A percentile compares a stretch with the other conserved stretches of the same genome.
Evolutionary conservation across 2,797 vertebrate species (phyloP).

Genomic region (Coregonus sp.): DNA sequence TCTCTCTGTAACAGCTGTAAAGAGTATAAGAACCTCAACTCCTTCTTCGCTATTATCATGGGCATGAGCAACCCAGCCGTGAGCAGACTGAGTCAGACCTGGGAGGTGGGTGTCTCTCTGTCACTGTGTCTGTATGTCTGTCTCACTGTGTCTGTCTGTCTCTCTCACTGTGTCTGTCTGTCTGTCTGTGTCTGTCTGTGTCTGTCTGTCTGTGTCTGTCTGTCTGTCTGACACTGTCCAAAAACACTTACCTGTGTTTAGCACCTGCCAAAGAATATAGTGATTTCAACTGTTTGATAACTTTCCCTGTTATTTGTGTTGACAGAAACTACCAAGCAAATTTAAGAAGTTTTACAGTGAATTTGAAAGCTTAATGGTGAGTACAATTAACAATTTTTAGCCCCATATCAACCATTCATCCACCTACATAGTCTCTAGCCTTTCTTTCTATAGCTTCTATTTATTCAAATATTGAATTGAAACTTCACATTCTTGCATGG

Average conservation of each 20-base stretch:
- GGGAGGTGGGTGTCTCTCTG: constrained; percentile 86
- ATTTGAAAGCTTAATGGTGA: constrained; percentile 99
- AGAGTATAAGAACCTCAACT: constrained; percentile 95
- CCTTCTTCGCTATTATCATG: constrained; percentile 96
- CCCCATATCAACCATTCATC: background rate
- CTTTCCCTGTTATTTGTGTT: constrained; percentile 29
- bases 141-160: background rate
- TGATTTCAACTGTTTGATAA: background rate
- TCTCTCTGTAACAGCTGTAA: constrained; percentile 83
- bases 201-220: background rate
- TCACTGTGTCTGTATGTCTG: background rate
- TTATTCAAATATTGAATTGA: background rate
- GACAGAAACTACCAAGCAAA: constrained; percentile 98
- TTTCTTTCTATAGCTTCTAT: background rate
- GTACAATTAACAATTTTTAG: constrained; percentile 26
- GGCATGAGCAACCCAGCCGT: constrained; percentile 95
- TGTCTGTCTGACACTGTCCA: background rate
- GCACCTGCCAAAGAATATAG: background rate
- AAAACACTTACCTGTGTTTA: background rate
- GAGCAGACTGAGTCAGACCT: constrained; percentile 90
- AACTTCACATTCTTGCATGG: constrained; percentile 4
- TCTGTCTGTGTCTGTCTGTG: background rate
- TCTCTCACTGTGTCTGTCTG: background rate
- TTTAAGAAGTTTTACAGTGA: constrained; percentile 97
- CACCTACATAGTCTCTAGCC: background rate